Evolutionary conservation across 2,888 invertebrate species (phyloP).

Genomic region (Rutpela maculata): DNA sequence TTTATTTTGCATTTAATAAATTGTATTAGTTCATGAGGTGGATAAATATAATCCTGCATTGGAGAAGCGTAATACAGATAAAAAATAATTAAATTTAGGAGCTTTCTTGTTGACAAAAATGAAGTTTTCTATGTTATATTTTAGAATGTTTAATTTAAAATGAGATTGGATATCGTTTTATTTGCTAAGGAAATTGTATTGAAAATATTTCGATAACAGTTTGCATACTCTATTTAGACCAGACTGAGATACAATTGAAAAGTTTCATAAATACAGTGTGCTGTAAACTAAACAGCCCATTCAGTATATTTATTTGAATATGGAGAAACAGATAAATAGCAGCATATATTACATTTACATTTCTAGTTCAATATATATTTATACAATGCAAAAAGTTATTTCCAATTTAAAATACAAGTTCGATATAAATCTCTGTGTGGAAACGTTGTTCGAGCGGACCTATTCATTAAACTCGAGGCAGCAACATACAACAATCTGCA

Average conservation of each 20-base stretch:
- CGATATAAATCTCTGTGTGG: slow-evolving; percentile 60
- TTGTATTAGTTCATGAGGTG: slow-evolving; percentile 24
- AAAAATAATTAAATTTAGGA: slow-evolving; percentile 37
- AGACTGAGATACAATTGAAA: slow-evolving; percentile 50
- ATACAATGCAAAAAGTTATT: slow-evolving; percentile 60
- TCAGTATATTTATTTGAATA: slow-evolving; percentile 60
- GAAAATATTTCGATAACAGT: slow-evolving; percentile 57
- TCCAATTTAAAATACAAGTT: slow-evolving; percentile 63
- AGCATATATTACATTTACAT: slow-evolving; percentile 56
- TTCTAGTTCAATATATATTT: slow-evolving; percentile 53
- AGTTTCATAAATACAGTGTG: slow-evolving; percentile 58
- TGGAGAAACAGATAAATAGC: slow-evolving; percentile 60
- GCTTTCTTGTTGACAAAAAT: slow-evolving; percentile 29
- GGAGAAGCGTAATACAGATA: slow-evolving; percentile 19
- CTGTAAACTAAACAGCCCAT: slow-evolving; percentile 55
- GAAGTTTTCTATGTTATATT: slow-evolving; percentile 26
- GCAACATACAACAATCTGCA: slow-evolving; percentile 26
- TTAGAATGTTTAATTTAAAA: slow-evolving; percentile 55
- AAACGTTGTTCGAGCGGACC: slow-evolving; percentile 50
- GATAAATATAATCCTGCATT: slow-evolving; percentile 14
- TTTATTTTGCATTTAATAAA: slow-evolving; percentile 28
- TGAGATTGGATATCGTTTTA: slow-evolving; percentile 54
- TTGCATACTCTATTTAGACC: slow-evolving; percentile 32
- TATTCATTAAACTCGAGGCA: slow-evolving; percentile 53
- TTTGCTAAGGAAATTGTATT: slow-evolving; percentile 46